A percentile compares a stretch with the other conserved stretches of the same genome.
These are phyloP conservation scores for Zalophus californianus DNA, from an alignment of 2,797 vertebrate species.

Conservation along the genomic window DNA sequence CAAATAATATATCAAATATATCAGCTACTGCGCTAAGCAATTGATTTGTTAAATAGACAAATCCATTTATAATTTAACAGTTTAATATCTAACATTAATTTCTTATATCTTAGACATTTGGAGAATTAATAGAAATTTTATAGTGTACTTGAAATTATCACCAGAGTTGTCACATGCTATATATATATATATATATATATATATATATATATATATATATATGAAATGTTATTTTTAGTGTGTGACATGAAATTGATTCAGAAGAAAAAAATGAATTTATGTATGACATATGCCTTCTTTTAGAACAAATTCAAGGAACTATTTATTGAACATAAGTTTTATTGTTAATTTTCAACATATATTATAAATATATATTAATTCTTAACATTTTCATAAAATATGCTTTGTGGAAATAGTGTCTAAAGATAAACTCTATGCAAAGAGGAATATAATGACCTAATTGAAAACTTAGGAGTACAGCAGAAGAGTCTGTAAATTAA, in stretches of 20 bases:
- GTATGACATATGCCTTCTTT: neutral
- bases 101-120: neutral
- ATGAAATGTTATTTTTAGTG: constrained; percentile 19
- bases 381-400: neutral
- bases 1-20: neutral
- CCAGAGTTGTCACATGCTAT: neutral
- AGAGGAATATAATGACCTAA: neutral
- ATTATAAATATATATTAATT: neutral
- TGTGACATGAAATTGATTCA: constrained; percentile 11
- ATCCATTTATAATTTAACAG: neutral
- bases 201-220: neutral
- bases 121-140: constrained; percentile 10
- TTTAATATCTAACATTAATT: constrained; percentile 21
- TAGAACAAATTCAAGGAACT: neutral
- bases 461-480: neutral
- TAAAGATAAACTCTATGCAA: neutral
- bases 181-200: neutral
- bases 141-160: constrained; percentile 9
- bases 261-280: constrained; percentile 31
- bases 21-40: neutral
- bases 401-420: neutral
- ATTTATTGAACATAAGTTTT: neutral
- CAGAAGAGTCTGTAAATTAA: neutral
- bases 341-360: neutral
- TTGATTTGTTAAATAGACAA: constrained; percentile 39